Evolutionary conservation across 2,888 invertebrate species (phyloP).

Genomic region (Tortrix viridana): DNA sequence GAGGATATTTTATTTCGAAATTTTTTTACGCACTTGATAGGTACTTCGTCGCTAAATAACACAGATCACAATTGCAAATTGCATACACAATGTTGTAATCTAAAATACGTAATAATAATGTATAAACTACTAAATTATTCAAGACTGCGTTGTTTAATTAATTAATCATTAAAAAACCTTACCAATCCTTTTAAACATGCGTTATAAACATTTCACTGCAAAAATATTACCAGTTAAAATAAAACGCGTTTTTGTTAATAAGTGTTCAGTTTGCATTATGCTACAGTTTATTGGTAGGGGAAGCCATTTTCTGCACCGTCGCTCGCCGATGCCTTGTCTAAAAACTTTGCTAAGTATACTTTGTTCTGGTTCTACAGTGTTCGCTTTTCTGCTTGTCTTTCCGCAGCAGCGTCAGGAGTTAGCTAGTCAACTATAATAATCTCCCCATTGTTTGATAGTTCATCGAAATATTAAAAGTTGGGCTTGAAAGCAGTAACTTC

Average conservation of each 20-base stretch:
- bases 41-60: no score
- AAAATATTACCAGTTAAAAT: background rate
- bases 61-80: no score
- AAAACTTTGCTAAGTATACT: conserved; percentile 34
- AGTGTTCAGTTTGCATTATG: background rate
- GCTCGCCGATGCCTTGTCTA: conserved; percentile 24
- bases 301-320: conserved; percentile 32
- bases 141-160: no score
- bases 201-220: no score
- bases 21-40: no score
- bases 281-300: conserved; percentile 17
- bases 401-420: conserved; percentile 6
- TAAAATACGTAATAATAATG: no score
- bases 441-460: background rate
- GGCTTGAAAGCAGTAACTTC: no score
- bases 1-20: no score
- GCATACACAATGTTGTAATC: no score
- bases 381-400: conserved; percentile 6
- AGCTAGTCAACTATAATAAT: background rate
- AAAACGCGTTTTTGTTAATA: background rate
- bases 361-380: conserved; percentile 1
- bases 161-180: no score
- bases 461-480: conserved; percentile 2
- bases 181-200: no score
- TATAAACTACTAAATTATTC: no score